Evolutionary conservation across 1,140 invertebrate genomes (phyloP).

Genomic region (Rhopalosiphum maidis): DNA sequence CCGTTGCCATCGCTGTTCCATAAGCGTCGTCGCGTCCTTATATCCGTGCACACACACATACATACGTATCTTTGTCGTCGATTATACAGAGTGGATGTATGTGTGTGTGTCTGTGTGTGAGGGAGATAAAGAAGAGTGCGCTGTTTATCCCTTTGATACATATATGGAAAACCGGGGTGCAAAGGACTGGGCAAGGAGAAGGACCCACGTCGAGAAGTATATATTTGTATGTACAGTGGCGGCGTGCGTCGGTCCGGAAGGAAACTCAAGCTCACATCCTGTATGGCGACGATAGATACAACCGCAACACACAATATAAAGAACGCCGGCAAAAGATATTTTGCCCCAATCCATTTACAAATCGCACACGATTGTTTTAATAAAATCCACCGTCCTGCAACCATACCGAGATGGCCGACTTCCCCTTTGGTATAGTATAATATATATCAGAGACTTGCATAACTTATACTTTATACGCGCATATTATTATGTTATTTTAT

Average conservation of each 20-base stretch:
- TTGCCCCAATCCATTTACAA: constrained; percentile 34
- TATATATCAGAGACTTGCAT: neutral
- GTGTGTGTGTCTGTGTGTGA: neutral
- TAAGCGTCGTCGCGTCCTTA: neutral
- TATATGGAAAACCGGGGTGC: neutral
- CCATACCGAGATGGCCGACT: neutral
- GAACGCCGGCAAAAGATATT: constrained; percentile 44
- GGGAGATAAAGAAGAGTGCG: neutral
- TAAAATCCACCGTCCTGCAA: constrained; percentile 49
- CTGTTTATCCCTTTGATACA: constrained; percentile 1
- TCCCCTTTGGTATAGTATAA: neutral
- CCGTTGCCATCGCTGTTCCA: neutral
- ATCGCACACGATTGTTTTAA: constrained; percentile 49
- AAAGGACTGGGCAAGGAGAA: neutral
- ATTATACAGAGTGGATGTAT: neutral
- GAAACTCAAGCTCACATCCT: constrained; percentile 51
- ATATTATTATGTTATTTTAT: neutral
- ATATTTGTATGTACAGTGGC: neutral
- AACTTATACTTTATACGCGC: neutral
- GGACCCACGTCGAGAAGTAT: neutral
- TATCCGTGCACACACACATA: neutral
- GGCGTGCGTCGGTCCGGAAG: constrained; percentile 49
- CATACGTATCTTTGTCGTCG: neutral
- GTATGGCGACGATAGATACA: neutral
- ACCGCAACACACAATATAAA: constrained; percentile 24